Conservation (phyloP, 2,797 vertebrate species). For the Sebastes goodei region DNA sequence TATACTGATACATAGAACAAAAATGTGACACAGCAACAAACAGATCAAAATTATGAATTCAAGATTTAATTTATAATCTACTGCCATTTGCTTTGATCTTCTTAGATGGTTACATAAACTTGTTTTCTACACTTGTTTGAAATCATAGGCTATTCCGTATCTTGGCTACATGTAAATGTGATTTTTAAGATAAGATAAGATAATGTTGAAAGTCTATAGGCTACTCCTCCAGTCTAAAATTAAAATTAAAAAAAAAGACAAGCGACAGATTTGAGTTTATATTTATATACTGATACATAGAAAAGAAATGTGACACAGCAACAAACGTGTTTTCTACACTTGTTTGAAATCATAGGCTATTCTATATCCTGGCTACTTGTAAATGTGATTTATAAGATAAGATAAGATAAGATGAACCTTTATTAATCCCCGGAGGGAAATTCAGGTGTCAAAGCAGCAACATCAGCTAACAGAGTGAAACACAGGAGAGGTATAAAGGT, state of each 20-base stretch:
- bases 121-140: neutral
- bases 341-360: neutral
- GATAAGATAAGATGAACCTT: too few species aligned
- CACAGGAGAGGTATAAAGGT: too few species aligned
- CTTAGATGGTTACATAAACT: neutral
- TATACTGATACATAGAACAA: neutral
- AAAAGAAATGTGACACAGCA: neutral
- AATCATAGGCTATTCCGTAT: neutral
- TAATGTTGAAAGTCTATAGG: too few species aligned
- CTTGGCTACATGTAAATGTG: neutral
- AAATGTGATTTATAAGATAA: neutral
- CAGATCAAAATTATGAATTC: neutral
- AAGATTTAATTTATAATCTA: neutral
- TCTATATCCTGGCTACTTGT: neutral
- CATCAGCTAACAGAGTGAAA: too few species aligned
- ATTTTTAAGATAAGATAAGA: neutral
- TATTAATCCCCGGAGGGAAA: too few species aligned
- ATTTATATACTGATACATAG: neutral
- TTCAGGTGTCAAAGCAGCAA: too few species aligned
- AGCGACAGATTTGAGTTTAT: conserved; percentile 2
- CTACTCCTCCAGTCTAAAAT: too few species aligned
- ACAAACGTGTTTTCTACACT: neutral
- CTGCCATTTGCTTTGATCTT: neutral
- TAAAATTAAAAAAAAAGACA: neutral
- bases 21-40: neutral